A percentile compares a stretch with the other conserved stretches of the same genome.
Evolutionary conservation across 2,797 vertebrate genomes (phyloP).

Genomic region (Podargus strigoides): DNA sequence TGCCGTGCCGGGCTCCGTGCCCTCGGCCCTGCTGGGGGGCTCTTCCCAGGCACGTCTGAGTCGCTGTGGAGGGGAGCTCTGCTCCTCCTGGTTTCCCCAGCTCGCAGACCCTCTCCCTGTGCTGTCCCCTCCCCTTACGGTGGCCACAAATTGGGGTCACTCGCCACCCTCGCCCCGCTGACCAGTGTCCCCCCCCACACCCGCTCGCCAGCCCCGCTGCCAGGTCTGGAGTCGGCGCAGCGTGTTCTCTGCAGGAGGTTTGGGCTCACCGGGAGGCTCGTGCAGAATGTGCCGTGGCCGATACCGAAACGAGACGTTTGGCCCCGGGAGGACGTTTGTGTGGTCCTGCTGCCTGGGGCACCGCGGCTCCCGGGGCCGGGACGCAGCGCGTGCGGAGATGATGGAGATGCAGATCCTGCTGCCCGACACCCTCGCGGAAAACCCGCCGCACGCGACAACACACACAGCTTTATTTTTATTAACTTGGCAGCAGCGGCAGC

Average conservation of each 20-base stretch:
- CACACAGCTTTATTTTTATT: background rate
- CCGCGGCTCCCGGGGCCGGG: too few species aligned
- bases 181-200: too few species aligned
- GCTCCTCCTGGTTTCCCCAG: background rate
- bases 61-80: background rate
- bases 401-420: background rate
- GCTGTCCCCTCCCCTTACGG: too few species aligned
- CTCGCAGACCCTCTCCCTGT: background rate
- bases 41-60: background rate
- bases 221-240: background rate
- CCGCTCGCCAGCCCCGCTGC: accelerated
- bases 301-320: too few species aligned
- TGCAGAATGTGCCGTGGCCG: too few species aligned
- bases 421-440: background rate
- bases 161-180: too few species aligned
- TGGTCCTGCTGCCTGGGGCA: too few species aligned
- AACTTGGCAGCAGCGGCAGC: background rate
- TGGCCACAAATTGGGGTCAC: too few species aligned
- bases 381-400: too few species aligned
- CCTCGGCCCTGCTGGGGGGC: accelerated
- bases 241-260: background rate
- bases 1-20: background rate
- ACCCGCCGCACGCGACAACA: background rate
- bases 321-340: too few species aligned
- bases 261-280: too few species aligned